Percentiles rank a stretch among this genome's conserved stretches.
Evolutionary conservation across 1,140 invertebrate species (phyloP).

Genomic region (Saxidomus purpurata): DNA sequence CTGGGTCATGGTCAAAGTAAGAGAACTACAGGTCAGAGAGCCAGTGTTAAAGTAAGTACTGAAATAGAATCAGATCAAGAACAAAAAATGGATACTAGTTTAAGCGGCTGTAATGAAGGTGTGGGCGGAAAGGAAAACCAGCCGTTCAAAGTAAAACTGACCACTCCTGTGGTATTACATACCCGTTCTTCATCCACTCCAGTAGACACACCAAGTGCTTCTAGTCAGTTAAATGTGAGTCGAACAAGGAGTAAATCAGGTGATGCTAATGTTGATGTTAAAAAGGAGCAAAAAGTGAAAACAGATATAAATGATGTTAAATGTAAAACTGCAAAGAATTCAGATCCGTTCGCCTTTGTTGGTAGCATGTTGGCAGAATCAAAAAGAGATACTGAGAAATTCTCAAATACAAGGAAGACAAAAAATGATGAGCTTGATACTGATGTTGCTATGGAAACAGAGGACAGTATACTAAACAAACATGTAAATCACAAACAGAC

Average conservation of each 20-base stretch:
- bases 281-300: neutral
- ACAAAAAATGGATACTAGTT: neutral
- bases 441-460: conserved; percentile 17
- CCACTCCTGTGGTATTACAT: neutral
- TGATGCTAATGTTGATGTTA: neutral
- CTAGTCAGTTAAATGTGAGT: neutral
- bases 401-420: neutral
- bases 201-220: neutral
- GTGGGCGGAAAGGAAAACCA: neutral
- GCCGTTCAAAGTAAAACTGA: neutral
- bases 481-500: neutral
- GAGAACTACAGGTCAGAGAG: neutral
- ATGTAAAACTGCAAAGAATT: neutral
- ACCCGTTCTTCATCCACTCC: neutral
- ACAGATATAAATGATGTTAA: neutral
- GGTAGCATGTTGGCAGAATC: neutral
- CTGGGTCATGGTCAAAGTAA: neutral
- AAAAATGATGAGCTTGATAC: neutral
- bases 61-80: neutral
- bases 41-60: neutral
- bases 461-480: neutral
- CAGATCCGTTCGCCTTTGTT: conserved; percentile 22
- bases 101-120: neutral
- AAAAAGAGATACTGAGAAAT: neutral
- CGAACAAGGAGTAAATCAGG: conserved; percentile 25